These are phyloP conservation scores for Glaucidium brasilianum DNA, from an alignment of 2,113 vertebrate species.

Conservation along the genomic window DNA sequence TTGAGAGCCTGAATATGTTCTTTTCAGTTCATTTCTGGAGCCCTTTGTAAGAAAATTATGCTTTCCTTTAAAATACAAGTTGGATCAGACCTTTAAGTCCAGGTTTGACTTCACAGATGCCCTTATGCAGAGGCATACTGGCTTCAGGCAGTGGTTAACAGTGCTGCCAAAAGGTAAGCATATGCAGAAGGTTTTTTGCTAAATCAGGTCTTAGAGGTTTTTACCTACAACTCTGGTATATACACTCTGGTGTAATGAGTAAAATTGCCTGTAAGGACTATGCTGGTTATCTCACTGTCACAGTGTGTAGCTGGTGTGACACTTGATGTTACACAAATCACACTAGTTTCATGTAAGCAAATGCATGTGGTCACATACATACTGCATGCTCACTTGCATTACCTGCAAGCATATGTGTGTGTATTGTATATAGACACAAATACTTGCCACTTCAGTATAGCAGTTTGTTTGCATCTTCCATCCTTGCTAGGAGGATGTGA, in stretches of 20 bases:
- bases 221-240: background rate
- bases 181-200: background rate
- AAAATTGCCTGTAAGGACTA: background rate
- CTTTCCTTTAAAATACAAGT: background rate
- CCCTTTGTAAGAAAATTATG: background rate
- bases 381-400: background rate
- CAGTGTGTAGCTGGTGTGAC: background rate
- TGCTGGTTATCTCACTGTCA: background rate
- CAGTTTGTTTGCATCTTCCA: background rate
- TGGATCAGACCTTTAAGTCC: background rate
- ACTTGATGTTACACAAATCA: background rate
- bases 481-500: background rate
- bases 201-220: background rate
- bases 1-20: background rate
- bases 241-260: background rate
- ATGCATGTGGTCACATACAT: accelerated
- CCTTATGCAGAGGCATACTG: accelerated
- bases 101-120: background rate
- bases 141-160: background rate
- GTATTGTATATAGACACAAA: background rate
- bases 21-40: background rate
- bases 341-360: background rate
- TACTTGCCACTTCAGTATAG: background rate
- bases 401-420: background rate
- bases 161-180: background rate